Conservation (phyloP, 64 coral and sea anemone genomes). For the Pachyseris speciosa region DNA sequence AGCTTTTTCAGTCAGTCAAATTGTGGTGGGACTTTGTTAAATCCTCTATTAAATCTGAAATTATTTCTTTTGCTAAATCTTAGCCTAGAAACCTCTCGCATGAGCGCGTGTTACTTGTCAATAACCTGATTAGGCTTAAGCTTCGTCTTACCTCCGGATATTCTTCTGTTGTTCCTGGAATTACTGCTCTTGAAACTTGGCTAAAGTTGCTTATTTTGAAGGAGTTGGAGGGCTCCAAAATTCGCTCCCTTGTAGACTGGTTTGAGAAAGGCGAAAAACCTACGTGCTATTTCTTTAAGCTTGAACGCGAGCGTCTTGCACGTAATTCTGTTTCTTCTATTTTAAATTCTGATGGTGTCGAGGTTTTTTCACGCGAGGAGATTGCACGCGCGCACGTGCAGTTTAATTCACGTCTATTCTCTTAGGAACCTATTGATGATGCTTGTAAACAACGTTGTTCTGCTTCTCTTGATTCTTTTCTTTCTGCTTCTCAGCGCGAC, state of each 20-base stretch:
- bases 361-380: background rate
- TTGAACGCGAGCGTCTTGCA: background rate
- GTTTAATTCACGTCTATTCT: background rate
- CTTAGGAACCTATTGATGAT: background rate
- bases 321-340: background rate
- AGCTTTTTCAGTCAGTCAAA: background rate
- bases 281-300: background rate
- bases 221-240: background rate
- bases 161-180: background rate
- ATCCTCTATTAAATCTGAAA: background rate
- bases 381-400: background rate
- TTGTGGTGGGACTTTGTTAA: constrained; percentile 11
- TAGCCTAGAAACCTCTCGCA: background rate
- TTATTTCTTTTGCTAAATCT: background rate
- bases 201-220: background rate
- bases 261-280: constrained; percentile 32
- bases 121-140: background rate
- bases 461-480: background rate
- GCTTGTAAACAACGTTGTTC: background rate
- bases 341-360: background rate
- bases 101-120: background rate
- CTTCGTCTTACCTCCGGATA: background rate
- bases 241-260: constrained; percentile 3
- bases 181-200: background rate
- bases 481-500: background rate